These are phyloP conservation scores for Trialeurodes vaporariorum DNA, from an alignment of 1,140 invertebrate species.

Conservation along the genomic window DNA sequence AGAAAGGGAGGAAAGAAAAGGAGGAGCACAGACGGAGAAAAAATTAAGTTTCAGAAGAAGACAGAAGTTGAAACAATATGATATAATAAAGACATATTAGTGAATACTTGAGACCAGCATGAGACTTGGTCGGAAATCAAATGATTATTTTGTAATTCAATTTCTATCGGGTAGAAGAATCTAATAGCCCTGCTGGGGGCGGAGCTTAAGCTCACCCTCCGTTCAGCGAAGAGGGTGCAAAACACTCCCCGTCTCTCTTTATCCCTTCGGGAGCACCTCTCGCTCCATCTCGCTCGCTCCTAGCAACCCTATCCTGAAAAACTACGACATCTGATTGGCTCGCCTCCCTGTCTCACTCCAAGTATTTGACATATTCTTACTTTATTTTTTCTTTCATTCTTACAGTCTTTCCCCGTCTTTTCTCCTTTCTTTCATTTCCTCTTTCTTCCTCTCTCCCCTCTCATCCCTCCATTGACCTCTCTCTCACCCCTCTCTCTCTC, in stretches of 20 bases:
- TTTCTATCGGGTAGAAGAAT: background rate
- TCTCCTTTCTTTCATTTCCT: background rate
- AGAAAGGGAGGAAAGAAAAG: background rate
- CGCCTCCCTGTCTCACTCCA: background rate
- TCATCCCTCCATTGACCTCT: background rate
- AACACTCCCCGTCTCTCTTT: background rate
- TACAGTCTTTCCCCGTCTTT: background rate
- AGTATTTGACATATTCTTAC: background rate
- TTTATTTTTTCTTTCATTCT: background rate
- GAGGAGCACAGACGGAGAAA: background rate
- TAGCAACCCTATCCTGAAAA: background rate
- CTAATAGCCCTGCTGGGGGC: background rate
- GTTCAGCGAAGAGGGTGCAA: background rate
- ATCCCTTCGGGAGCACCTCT: background rate
- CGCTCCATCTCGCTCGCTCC: background rate
- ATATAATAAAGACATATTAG: constrained; percentile 1
- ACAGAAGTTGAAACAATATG: background rate
- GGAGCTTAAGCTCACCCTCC: background rate
- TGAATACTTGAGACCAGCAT: background rate
- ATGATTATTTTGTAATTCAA: constrained; percentile 1
- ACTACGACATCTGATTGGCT: background rate
- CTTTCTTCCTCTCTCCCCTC: background rate
- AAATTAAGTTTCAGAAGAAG: constrained; percentile 1
- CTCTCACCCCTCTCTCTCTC: no score
- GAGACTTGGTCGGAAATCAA: background rate